phyloP scores from a whole-genome alignment of 2,113 vertebrate species.

The Periophthalmus modestus region DNA sequence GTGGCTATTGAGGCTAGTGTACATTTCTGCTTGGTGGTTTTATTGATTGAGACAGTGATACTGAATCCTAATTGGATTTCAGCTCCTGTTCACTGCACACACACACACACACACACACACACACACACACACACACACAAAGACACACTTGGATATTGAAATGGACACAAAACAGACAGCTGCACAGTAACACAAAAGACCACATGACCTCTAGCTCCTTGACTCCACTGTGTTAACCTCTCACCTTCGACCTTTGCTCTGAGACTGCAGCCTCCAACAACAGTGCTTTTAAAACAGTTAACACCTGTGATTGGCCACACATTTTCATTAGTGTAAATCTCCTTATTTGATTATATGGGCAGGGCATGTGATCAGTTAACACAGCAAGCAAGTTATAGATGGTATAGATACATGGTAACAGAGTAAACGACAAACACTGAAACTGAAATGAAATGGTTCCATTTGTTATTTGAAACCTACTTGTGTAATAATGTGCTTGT shows the following conservation, averaged over 20 bases:
- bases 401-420: too few species aligned
- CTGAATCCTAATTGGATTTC: conserved; percentile 56
- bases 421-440: not conserved
- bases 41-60: conserved; percentile 48
- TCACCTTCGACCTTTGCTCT: conserved; percentile 44
- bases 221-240: conserved; percentile 44
- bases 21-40: conserved; percentile 27
- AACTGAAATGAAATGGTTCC: not conserved
- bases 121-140: conserved; percentile 18
- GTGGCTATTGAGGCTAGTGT: conserved; percentile 1
- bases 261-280: conserved; percentile 18
- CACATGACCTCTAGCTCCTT: conserved; percentile 47
- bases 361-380: too few species aligned
- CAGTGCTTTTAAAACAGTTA: conserved; percentile 27
- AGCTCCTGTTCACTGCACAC: conserved; percentile 13
- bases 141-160: conserved; percentile 17
- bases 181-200: conserved; percentile 37
- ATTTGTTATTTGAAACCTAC: not conserved
- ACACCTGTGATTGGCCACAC: conserved; percentile 32
- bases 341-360: not conserved
- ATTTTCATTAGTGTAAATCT: not conserved
- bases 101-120: not conserved
- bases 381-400: not conserved
- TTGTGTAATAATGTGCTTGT: not conserved
- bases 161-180: not conserved